These are phyloP conservation scores for Erebia epiphron DNA, from an alignment of 2,888 invertebrate species.

Conservation along the genomic window DNA sequence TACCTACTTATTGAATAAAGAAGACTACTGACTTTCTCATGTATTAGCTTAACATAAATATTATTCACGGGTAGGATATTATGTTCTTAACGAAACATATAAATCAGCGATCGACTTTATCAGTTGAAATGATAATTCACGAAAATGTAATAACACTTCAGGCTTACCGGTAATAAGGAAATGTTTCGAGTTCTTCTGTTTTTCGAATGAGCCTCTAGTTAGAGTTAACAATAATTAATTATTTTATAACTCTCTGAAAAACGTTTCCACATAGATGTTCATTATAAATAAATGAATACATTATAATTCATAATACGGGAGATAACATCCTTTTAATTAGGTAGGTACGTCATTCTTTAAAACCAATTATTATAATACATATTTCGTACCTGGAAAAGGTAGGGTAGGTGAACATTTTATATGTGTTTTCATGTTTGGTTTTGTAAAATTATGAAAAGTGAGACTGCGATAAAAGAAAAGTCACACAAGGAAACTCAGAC, in stretches of 20 bases:
- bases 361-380: too few relatives aligned
- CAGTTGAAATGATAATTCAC: slow-evolving; percentile 4
- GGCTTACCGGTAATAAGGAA: slow-evolving; percentile 33
- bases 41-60: too few relatives aligned
- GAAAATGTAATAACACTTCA: slow-evolving; percentile 30
- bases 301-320: neutral
- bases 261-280: slow-evolving; percentile 13
- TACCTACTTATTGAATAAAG: too few relatives aligned
- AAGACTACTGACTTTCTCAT: too few relatives aligned
- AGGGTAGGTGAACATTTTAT: too few relatives aligned
- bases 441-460: too few relatives aligned
- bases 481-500: too few relatives aligned
- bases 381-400: too few relatives aligned
- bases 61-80: too few relatives aligned
- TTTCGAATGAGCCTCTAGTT: slow-evolving; percentile 25
- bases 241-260: slow-evolving; percentile 14
- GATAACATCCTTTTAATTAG: neutral
- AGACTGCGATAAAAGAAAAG: too few relatives aligned
- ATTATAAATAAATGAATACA: neutral
- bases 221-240: slow-evolving; percentile 30
- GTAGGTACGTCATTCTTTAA: slow-evolving; percentile 2
- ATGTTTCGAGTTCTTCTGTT: slow-evolving; percentile 29
- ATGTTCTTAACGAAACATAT: neutral
- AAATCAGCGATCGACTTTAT: neutral
- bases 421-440: too few relatives aligned